phyloP scores from a whole-genome alignment of 2,113 vertebrate genomes.

The Pontoporia blainvillei region DNA sequence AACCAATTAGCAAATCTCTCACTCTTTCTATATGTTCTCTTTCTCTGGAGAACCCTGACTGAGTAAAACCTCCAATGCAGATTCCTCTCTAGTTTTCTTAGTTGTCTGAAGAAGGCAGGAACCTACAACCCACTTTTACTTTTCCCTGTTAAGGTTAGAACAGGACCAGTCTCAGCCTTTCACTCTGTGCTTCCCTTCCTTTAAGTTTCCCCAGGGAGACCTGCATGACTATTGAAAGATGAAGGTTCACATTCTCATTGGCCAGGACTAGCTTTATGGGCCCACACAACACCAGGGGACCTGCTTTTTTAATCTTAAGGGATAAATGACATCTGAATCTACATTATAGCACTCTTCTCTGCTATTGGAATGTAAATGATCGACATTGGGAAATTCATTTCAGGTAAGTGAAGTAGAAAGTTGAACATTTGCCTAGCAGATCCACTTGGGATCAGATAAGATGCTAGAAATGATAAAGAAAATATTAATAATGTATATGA shows the following conservation, averaged over 20 bases:
- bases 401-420: neutral
- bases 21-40: neutral
- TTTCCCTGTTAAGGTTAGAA: neutral
- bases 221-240: neutral
- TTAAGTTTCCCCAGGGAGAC: neutral
- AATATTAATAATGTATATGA: neutral
- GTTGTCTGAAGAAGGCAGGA: neutral
- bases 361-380: neutral
- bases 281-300: neutral
- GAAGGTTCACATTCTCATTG: neutral
- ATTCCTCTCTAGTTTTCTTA: neutral
- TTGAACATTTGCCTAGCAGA: neutral
- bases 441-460: neutral
- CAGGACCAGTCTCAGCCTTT: neutral
- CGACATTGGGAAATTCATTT: neutral
- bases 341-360: neutral
- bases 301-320: neutral
- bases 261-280: neutral
- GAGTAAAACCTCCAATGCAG: neutral
- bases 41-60: neutral
- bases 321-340: neutral
- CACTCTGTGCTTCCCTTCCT: neutral
- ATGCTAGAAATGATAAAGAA: slow-evolving; percentile 1
- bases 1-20: neutral
- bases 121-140: neutral